Percentiles rank a stretch among this genome's conserved stretches.
These are phyloP conservation scores for Athripsodes cinereus DNA, from an alignment of 2,888 invertebrate genomes.

Conservation along the genomic window DNA sequence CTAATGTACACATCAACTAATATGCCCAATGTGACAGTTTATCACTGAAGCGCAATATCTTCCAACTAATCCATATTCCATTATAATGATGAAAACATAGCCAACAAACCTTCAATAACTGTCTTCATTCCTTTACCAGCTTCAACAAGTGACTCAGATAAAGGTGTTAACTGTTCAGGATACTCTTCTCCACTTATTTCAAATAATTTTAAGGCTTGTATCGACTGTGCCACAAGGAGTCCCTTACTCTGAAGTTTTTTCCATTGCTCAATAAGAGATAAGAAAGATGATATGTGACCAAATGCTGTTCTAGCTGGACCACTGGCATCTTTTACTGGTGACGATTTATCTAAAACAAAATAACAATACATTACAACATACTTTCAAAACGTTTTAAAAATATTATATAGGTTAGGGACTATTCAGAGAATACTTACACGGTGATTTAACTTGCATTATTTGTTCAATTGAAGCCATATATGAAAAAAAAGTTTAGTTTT, in stretches of 20 bases:
- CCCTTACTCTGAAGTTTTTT: constrained; percentile 37
- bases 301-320: constrained; percentile 41
- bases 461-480: background rate
- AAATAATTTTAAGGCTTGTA: constrained; percentile 17
- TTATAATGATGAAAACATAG: no score
- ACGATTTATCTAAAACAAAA: constrained; percentile 24
- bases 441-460: background rate
- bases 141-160: constrained; percentile 14
- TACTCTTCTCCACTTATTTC: constrained; percentile 16
- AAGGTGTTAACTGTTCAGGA: constrained; percentile 10
- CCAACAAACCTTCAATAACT: constrained; percentile 20
- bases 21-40: no score
- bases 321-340: constrained; percentile 37
- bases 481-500: no score
- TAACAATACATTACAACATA: no score
- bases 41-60: no score
- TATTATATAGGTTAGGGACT: background rate
- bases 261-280: constrained; percentile 39
- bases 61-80: no score
- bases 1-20: no score
- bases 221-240: constrained; percentile 4
- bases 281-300: constrained; percentile 39
- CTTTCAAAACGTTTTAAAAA: background rate
- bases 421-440: background rate
- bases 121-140: constrained; percentile 12